phyloP scores from a whole-genome alignment of 2,113 vertebrate genomes.

The Aspiorhynchus laticeps region DNA sequence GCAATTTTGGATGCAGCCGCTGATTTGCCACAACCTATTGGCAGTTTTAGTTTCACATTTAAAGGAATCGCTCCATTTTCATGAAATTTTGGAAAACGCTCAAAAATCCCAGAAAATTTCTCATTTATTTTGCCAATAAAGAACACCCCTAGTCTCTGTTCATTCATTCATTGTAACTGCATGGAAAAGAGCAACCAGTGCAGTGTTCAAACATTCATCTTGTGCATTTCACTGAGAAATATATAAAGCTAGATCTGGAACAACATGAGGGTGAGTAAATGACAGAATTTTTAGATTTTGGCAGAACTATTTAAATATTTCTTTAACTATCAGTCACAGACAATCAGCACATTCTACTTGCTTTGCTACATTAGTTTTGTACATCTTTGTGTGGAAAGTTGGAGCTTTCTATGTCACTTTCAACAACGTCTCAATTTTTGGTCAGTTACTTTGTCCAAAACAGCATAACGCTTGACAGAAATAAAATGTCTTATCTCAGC shows the following conservation, averaged over 20 bases:
- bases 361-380: background rate
- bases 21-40: background rate
- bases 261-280: background rate
- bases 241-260: background rate
- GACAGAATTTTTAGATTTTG: background rate
- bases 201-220: background rate
- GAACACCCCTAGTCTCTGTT: background rate
- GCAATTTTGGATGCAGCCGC: background rate
- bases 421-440: conserved; percentile 1
- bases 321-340: background rate
- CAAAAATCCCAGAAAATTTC: background rate
- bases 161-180: too few species aligned
- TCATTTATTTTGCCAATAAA: background rate
- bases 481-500: conserved; percentile 33
- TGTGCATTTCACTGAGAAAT: background rate
- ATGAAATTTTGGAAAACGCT: background rate
- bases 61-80: background rate
- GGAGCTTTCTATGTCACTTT: conserved; percentile 1
- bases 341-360: conserved; percentile 11
- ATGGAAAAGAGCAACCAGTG: background rate
- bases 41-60: background rate
- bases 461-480: conserved; percentile 27
- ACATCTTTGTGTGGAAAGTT: background rate
- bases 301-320: background rate
- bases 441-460: background rate